Base-by-base conservation (phyloP, 2,888 invertebrate genomes). In the Smittia sp. region DNA sequence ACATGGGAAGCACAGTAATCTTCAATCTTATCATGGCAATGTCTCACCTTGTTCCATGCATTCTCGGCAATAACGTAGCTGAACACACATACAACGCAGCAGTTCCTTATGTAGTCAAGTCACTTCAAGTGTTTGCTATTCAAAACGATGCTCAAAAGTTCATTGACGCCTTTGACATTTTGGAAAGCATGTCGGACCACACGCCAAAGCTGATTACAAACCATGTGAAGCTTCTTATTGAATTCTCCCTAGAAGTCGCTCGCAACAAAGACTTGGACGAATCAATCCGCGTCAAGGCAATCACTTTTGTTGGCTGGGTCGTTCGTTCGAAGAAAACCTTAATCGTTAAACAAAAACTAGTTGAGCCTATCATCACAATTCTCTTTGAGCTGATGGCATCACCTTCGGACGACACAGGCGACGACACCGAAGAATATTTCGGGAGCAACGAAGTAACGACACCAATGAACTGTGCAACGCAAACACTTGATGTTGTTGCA, bases 401-500 rank as follows among this genome's bases (percentile, higher is more conserved):
- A 39, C 85, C 86, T 75, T 84, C 86, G 1, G 85, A 86, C 1
- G 85, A 87, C 68, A 89, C 88, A 25, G 85, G 85, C 54, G 86
- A 88, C 77, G 87, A 84, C 73, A 86, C 87, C 66, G 89, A 89
- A 76, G 87, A 88, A 76, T 88, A 88, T 77, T 88, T 88, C 77
- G 87, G 86, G 1, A 88, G 88, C 76, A 83, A 84, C 2, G 89
- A 89, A 76, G 85, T 86, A 74, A 87, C 86, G 75, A 87, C 85
- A 32, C 87, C 89, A 0, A 85, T 88, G 75, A 87, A 89, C 7
- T 86, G 88, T 75, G 90, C 91, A 7, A 87, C 89, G 0, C 90
- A 91, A 83, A 89, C 91, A 3, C 83, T 93, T 75, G 91, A 92
- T 80, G 80, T 87, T 65, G 83, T 92, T 78, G 91, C 92, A 38